Base-by-base conservation (phyloP, 2,888 invertebrate genomes). In the Graphium colonna region DNA sequence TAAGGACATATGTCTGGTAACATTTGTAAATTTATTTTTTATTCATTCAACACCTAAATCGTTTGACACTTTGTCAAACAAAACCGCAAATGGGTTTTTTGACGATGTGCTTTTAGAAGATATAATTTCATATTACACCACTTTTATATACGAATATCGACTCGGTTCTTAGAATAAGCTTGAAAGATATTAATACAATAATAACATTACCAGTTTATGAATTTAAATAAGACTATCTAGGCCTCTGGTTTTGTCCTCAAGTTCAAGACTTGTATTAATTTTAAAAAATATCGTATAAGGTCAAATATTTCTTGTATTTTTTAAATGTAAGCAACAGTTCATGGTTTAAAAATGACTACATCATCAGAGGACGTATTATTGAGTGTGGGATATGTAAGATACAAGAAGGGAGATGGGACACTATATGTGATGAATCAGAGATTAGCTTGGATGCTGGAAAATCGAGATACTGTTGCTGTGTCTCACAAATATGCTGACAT, bases 371-470 rank as follows among this genome's bases (percentile, higher is more conserved):
- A 98, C 87, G 98, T 99, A 52, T 90, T 98, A 65, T 91, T 98
- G 63, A 97, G 98, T 90, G 95, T 98, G 66, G 94, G 95, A 61
- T 93, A 96, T 84, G 98, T 99, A 58, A 94, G 96, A 59, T 97
- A 95, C 78, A 98, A 98, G 84, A 99, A 99, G 86, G 96, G 97
- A 51, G 98, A 98, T 88, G 99, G 99, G 9, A 96, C 96, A 0
- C 89, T 99, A 53, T 97, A 98, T 80, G 93, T 99, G 60, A 98
- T 98, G 98, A 96, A 97, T 68, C 96, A 97, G 82, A 92, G 98
- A 66, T 91, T 99, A 64, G 98, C 97, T 33, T 99, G 98, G 97
- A 98, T 98, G 95, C 92, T 97, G 60, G 96, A 97, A 76, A 96
- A 97, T 77, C 92, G 94, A 60, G 97, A 98, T 74, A 96, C 95